phyloP scores from a whole-genome alignment of 2,797 vertebrate genomes.

The Pseudomugil tenellus region DNA sequence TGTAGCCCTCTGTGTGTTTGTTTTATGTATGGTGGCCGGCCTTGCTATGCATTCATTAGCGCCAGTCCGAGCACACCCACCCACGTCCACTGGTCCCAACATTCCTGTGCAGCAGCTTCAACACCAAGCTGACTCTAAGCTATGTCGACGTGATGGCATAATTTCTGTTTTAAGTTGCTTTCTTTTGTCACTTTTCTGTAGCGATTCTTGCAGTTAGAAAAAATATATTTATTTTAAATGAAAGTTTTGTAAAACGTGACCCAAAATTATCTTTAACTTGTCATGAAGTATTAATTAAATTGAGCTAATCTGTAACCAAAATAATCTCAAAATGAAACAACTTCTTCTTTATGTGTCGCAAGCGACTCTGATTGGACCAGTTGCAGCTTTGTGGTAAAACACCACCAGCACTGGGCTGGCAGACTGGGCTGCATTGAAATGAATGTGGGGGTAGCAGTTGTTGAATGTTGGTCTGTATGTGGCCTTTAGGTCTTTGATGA shows the following conservation, averaged over 20 bases:
- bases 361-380: not conserved
- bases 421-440: not conserved
- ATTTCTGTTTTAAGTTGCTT: slow-evolving; percentile 4
- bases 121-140: slow-evolving; percentile 8
- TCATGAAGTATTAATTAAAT: not conserved
- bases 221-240: not conserved
- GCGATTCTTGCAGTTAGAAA: not conserved
- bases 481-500: not conserved
- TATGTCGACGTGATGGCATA: too few relatives aligned
- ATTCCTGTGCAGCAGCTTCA: slow-evolving; percentile 49
- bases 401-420: not conserved
- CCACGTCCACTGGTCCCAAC: slow-evolving; percentile 46
- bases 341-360: not conserved
- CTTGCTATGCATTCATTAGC: slow-evolving; percentile 37
- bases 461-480: not conserved
- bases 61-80: slow-evolving; percentile 38
- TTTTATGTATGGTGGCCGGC: slow-evolving; percentile 49
- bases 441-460: not conserved
- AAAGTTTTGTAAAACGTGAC: not conserved
- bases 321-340: not conserved
- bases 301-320: not conserved
- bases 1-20: slow-evolving; percentile 64
- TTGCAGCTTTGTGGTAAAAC: not conserved
- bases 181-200: slow-evolving; percentile 1
- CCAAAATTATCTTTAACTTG: not conserved